Conservation (phyloP, 2,113 vertebrate genomes). For the Danio rerio region GRCz12tu NC_133182.1:13485001-13485500, state of each 20-base stretch:
- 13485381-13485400: not conserved
- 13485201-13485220: not conserved
- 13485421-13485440: not conserved
- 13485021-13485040: not conserved
- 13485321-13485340: constrained; percentile 3
- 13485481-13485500: not conserved
- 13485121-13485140: not conserved
- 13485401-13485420: not conserved
- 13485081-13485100: no score
- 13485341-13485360: not conserved
- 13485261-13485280: not conserved
- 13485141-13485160: not conserved
- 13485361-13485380: not conserved
- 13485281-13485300: not conserved
- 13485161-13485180: not conserved
- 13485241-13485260: not conserved
- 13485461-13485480: not conserved
- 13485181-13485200: not conserved
- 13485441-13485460: not conserved
- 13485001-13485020: constrained; percentile 23
- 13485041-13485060: not conserved
- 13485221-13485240: not conserved
- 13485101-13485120: not conserved
- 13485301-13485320: not conserved
- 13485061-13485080: not conserved